Percentiles rank a stretch among this genome's conserved stretches.
These are phyloP conservation scores for Dicaeum eximium DNA, from an alignment of 2,113 vertebrate genomes.

Conservation along the genomic window DNA sequence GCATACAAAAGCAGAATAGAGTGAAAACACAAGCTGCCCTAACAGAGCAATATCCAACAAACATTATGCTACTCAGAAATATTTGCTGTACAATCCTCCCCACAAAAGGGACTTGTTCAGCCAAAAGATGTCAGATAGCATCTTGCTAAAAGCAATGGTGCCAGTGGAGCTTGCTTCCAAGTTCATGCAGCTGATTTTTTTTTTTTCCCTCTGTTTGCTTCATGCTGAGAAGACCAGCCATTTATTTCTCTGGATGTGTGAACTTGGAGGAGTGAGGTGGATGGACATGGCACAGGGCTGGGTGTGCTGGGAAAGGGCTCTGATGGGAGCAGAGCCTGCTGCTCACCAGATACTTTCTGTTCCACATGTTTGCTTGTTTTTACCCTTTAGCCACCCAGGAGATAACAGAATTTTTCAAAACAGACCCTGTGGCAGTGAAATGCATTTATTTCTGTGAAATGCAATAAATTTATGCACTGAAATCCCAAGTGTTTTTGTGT, in stretches of 20 bases:
- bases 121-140: constrained; percentile 82
- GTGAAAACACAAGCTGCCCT: constrained; percentile 82
- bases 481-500: not conserved
- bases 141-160: constrained; percentile 76
- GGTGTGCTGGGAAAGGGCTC: not conserved
- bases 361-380: not conserved
- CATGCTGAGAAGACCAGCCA: not conserved
- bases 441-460: not conserved
- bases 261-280: not conserved
- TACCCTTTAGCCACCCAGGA: not conserved
- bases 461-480: not conserved
- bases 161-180: constrained; percentile 70
- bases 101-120: constrained; percentile 76
- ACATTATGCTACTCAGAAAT: constrained; percentile 81
- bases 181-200: constrained; percentile 68
- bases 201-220: constrained; percentile 15
- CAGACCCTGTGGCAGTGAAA: rapidly evolving
- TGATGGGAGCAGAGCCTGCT: not conserved
- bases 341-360: not conserved
- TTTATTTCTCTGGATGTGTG: constrained; percentile 2
- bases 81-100: constrained; percentile 77
- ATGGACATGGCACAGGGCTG: not conserved
- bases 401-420: not conserved
- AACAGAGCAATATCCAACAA: constrained; percentile 79
- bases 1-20: constrained; percentile 78